Base-by-base conservation (phyloP, 2,113 vertebrate species). In the Brachyistius frenatus region DNA sequence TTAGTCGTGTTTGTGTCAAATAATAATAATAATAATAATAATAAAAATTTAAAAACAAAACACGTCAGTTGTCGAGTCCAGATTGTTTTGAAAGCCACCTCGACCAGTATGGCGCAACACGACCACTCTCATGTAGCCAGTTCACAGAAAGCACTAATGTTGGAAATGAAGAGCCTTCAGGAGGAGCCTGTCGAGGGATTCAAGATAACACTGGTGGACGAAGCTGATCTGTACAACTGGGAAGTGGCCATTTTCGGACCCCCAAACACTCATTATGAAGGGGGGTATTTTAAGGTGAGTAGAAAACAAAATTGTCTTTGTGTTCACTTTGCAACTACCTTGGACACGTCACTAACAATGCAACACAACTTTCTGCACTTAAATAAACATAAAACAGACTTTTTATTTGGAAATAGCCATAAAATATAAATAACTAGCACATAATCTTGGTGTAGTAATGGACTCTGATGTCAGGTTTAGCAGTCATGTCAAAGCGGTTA, bases 171-270 rank as follows among this genome's bases (percentile, higher is more conserved):
- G 88, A 96, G 96, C 83, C 96, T 99, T 36, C 98, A 99, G 88
- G 98, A 99, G 87, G 97, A 99, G 80, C 98, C 97, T 31, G 97
- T 99, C 57, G 97, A 99, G 85, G 98, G 98, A 23, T 99, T 99
- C 94, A 97, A 96, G 68, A 98, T 99, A 87, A 96, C 95, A 72
- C 92, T 99, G 90, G 98, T 98, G 86, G 96, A 98, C 85, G 97
- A 99, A 80, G 96, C 97, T 54, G 98, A 98, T 61, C 90, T 99
- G 69, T 99, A 99, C 93, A 98, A 98, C 94, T 99, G 98, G 98
- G 98, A 98, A 94, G 98, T 99, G 86, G 97, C 97, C 86, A 98
- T 99, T 90, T 99, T 98, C 86, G 97, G 97, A 54, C 97, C 98
- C 80, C 97, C 98, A 55, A 97, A 98, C 89, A 98, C 98, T 62